Percentiles rank a stretch among this genome's conserved stretches.
phyloP scores from a whole-genome alignment of 2,113 vertebrate genomes.

The Tylochromis polylepis region DNA sequence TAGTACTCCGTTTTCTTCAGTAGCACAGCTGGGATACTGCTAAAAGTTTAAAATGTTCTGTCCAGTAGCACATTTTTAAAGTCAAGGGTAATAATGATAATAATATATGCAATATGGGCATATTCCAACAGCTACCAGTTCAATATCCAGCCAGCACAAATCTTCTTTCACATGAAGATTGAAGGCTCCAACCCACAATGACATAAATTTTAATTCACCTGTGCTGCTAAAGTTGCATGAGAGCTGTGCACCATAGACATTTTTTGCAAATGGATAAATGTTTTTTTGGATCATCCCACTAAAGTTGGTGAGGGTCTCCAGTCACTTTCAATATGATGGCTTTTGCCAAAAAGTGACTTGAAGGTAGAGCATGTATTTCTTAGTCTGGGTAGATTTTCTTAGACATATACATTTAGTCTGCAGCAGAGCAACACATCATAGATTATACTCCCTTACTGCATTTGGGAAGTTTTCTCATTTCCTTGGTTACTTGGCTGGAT shows the following conservation, averaged over 20 bases:
- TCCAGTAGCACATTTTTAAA: not conserved
- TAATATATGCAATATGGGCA: not conserved
- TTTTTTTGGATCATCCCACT: not conserved
- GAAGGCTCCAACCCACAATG: not conserved
- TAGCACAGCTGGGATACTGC: not conserved
- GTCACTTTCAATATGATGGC: fast-evolving
- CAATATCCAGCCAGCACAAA: not conserved
- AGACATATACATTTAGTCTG: not conserved
- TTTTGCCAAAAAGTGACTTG: not conserved
- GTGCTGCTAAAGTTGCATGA: fast-evolving
- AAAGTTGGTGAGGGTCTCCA: not conserved
- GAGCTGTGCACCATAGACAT: not conserved
- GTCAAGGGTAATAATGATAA: not conserved
- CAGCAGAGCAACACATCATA: not conserved
- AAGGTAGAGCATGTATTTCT: not conserved
- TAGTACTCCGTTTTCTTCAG: not conserved
- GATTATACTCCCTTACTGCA: not conserved
- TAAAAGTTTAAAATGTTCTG: not conserved
- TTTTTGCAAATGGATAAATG: not conserved
- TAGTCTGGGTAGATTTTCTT: not conserved
- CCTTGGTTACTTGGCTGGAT: not conserved
- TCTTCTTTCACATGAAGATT: not conserved
- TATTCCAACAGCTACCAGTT: not conserved
- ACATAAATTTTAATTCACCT: not conserved
- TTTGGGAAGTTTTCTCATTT: not conserved